These are phyloP conservation scores for Melitaea cinxia DNA, from an alignment of 1,140 invertebrate species.

Conservation along the genomic window DNA sequence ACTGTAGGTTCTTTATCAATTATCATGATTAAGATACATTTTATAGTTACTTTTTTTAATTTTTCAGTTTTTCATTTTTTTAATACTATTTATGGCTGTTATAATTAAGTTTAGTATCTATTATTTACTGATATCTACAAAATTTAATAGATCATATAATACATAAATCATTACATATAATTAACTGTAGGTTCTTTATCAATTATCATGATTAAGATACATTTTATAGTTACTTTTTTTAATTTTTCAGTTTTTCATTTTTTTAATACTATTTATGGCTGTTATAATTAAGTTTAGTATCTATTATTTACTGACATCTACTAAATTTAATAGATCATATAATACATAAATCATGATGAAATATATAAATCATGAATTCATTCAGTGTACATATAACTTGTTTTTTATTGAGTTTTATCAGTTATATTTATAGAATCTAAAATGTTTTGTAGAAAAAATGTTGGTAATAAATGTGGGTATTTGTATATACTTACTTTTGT, in stretches of 20 bases:
- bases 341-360: too few species aligned
- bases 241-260: neutral
- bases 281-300: too few species aligned
- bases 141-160: too few species aligned
- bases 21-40: neutral
- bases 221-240: neutral
- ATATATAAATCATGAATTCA: too few species aligned
- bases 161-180: neutral
- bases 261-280: too few species aligned
- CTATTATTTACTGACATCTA: too few species aligned
- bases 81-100: too few species aligned
- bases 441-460: neutral
- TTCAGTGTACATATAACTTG: too few species aligned
- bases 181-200: neutral
- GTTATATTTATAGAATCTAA: neutral
- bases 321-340: too few species aligned
- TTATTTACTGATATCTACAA: too few species aligned
- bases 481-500: conserved; percentile 72
- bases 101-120: too few species aligned
- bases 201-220: neutral
- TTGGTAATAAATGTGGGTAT: neutral
- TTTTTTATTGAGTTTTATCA: neutral
- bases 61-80: too few species aligned
- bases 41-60: neutral
- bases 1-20: neutral